Base-by-base conservation (phyloP, 2,888 invertebrate genomes). In the Neoascia interrupta region DNA sequence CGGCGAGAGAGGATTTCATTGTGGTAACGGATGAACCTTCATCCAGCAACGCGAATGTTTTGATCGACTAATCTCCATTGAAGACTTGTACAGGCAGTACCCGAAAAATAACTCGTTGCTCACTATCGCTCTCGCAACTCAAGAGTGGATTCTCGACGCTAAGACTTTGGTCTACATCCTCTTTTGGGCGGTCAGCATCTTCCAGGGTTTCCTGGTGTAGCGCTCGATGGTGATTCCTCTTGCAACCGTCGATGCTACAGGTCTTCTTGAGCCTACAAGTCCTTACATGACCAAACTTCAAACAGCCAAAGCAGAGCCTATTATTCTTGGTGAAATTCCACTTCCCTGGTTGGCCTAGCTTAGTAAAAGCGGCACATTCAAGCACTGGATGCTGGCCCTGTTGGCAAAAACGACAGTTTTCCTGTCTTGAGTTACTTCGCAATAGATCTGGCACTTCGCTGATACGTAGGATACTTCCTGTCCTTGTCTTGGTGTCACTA, bases 21-120 rank as follows among this genome's bases (percentile, higher is more conserved):
- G 76, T 56, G 6, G 76, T 81, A 11, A 75, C 49, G 15, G 66
- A 81, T 2, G 73, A 79, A 3, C 41, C 56, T 18, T 56, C 72
- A 31, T 68, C 73, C 5, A 80, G 23, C 2, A 80, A 21, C 1
- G 69, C 74, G 8, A 34, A 66, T 15, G 60, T 61, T 5, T 13
- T 3, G 6, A 69, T 26, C 15, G 36, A 16, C 4, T 11, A 11
- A 1, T 36, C 23, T 10, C 18, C 56, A 36, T 31, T 31, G 31
- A 51, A 51, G 3, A 80, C n/a, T 8, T 16, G 68, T 5, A 81
- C 69, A 6, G 74, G 81, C 10, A 81, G 6, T 4, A 80, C 60
- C 5, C 58, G 3, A 11, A 60, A 80, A 1, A 73, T 10, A 8
- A 60, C 36, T 13, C 45, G 47, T n/a, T 53, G 11, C 3, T 21